Evolutionary conservation across 2,797 vertebrate genomes (phyloP).

Genomic region (Acanthornis magna): DNA sequence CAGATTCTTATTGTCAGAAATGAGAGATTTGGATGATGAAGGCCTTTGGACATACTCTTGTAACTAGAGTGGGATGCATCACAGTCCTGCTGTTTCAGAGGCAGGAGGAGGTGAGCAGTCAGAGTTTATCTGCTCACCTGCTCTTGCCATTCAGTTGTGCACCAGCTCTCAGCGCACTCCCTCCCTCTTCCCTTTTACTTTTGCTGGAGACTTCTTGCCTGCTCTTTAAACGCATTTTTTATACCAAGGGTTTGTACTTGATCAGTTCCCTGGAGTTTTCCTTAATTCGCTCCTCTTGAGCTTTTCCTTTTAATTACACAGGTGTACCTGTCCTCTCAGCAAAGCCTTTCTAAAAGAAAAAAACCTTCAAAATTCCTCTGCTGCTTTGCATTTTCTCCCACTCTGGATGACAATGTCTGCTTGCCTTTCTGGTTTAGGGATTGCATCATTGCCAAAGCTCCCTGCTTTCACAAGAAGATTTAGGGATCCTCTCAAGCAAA

Average conservation of each 20-base stretch:
- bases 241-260: not conserved
- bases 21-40: not conserved
- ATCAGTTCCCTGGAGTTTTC: not conserved
- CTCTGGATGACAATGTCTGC: accelerated
- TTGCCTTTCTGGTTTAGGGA: not conserved
- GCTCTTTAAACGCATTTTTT: not conserved
- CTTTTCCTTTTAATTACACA: not conserved
- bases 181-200: not conserved
- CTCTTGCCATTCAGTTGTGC: accelerated
- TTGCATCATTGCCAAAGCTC: not conserved
- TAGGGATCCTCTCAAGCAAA: slow-evolving; percentile 37
- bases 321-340: not conserved
- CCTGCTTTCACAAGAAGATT: not conserved
- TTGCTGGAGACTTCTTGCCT: not conserved
- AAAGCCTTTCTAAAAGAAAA: not conserved
- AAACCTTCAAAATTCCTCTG: not conserved
- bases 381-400: not conserved
- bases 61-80: not conserved
- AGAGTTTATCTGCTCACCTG: not conserved
- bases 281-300: not conserved
- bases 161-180: accelerated
- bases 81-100: not conserved
- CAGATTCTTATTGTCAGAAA: not conserved
- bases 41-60: not conserved
- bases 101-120: not conserved